Evolutionary conservation across 2,888 invertebrate genomes (phyloP), one percentile per base, ranked within the genome.

Genomic region (Hydriomena furcata): DNA sequence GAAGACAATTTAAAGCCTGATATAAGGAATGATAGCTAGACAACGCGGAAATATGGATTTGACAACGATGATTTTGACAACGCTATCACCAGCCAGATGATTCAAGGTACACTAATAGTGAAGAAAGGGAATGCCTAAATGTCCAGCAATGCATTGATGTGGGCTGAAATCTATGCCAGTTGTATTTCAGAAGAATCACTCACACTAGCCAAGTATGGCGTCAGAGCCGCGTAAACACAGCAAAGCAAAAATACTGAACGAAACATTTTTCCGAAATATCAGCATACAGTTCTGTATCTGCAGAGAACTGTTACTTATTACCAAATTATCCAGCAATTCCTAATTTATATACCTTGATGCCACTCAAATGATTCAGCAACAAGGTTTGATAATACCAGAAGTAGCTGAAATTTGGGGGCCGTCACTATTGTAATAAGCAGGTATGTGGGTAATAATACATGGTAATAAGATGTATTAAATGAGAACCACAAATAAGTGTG

Each of bases 191-290:
- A 4, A 17, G 2, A 3, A 3, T 17, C 8, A 71, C 77, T 80
- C 66, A 82, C 82, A 49, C 45, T 48, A 23, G 56, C 58, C 21
- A 71, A 52, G 50, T 65, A 65, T 0, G 77, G 72, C 2, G 67
- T 64, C 8, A 79, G 52, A 24, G 62, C 65, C 48, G 73, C 43
- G 57, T 70, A 61, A 59, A 46, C 63, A 61, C 35, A 72, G 52
- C 65, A 72, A 30, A 76, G 10, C 2, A 74, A 55, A 43, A 68
- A 28, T 1, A 64, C 51, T 10, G 53, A 6, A 32, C 65, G 70
- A 6, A 64, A 61, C 84, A 84, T 84, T 61, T 69, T 78, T 37
- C 44, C 27, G 28, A 6, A 21, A 0, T 23, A 35, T 17, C n/a
- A 20, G 6, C 7, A 17, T 17, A 32, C 17, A 7, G 11, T 7